phyloP scores from a whole-genome alignment of 2,888 invertebrate genomes.

The Elysia crispata region DNA sequence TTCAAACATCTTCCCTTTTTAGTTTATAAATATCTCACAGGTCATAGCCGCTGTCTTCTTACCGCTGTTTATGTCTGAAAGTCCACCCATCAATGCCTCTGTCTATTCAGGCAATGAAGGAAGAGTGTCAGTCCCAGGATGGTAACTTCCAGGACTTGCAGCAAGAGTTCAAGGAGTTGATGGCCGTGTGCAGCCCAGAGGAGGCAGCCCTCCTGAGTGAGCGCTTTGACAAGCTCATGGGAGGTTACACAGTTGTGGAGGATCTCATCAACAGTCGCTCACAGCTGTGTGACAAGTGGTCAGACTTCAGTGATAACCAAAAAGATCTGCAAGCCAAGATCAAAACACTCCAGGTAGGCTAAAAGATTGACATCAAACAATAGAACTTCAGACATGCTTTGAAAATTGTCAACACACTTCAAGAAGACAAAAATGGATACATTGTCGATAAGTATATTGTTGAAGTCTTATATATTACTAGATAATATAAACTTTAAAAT shows the following conservation, averaged over 20 bases:
- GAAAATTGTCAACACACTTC: no score
- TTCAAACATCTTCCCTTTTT: no score
- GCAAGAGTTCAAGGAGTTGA: constrained; percentile 88
- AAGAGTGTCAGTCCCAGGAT: constrained; percentile 91
- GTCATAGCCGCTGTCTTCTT: not conserved
- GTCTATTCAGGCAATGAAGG: constrained; percentile 84
- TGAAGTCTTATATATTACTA: no score
- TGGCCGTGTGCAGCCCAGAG: constrained; percentile 84
- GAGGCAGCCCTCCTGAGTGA: constrained; percentile 86
- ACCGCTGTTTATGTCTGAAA: no score
- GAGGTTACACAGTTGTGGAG: constrained; percentile 83
- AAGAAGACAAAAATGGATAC: no score
- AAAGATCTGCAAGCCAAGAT: constrained; percentile 88
- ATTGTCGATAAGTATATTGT: no score
- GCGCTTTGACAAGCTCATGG: constrained; percentile 86
- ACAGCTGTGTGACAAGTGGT: constrained; percentile 80
- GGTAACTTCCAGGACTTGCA: constrained; percentile 87
- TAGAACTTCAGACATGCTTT: no score
- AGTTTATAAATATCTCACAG: not conserved
- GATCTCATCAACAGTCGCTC: constrained; percentile 70
- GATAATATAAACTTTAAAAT: no score
- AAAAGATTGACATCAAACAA: no score
- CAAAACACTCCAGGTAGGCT: constrained; percentile 83
- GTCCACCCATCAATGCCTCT: no score
- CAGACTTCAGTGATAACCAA: constrained; percentile 88